phyloP scores from a whole-genome alignment of 2,113 vertebrate genomes.

The Aphelocoma coerulescens region DNA sequence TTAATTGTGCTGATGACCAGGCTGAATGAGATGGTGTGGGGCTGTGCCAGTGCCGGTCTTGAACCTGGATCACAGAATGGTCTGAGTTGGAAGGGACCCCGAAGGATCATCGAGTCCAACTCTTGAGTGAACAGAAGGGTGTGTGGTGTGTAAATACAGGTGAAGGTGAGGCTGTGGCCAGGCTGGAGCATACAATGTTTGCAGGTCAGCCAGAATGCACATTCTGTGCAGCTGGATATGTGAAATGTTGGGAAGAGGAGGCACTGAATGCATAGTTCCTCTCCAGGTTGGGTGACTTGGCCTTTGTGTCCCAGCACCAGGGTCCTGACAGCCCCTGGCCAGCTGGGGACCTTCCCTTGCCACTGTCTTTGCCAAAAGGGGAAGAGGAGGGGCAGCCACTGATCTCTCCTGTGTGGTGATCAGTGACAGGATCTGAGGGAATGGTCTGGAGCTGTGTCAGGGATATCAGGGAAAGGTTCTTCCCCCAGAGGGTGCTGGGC shows the following conservation, averaged over 20 bases:
- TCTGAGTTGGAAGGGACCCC: not conserved
- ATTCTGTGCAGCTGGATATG: accelerated
- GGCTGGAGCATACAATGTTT: not conserved
- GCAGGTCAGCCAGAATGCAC: not conserved
- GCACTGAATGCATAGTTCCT: not conserved
- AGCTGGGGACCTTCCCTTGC: not conserved
- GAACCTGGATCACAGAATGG: not conserved
- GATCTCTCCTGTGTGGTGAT: not conserved
- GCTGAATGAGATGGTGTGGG: accelerated
- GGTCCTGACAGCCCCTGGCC: not conserved
- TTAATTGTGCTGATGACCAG: no score
- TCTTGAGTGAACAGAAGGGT: not conserved
- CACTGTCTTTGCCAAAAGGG: not conserved
- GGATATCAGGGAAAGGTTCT: not conserved
- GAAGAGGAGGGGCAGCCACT: not conserved
- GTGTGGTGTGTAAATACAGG: not conserved
- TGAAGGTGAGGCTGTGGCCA: not conserved
- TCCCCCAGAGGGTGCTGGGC: not conserved
- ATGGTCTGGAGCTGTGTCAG: not conserved
- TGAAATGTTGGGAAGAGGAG: not conserved
- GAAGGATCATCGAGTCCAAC: accelerated
- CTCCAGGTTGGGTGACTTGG: not conserved
- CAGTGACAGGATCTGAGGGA: not conserved
- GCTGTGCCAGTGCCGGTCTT: not conserved
- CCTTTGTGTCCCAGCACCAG: not conserved